Percentiles rank a stretch among this genome's conserved stretches.
phyloP scores from a whole-genome alignment of 2,888 invertebrate species.

The Galeruca laticollis region DNA sequence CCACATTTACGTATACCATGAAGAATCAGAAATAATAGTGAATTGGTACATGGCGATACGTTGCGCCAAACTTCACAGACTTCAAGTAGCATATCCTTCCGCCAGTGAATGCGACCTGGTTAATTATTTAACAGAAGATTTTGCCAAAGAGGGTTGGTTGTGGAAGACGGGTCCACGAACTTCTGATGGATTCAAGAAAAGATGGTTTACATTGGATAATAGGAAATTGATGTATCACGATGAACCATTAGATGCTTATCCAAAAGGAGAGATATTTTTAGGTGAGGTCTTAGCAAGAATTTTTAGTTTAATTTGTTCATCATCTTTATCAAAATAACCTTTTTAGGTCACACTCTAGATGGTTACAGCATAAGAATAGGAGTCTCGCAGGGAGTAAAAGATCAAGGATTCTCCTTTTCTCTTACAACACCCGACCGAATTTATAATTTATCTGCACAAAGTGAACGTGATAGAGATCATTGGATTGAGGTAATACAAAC shows the following conservation, averaged over 20 bases:
- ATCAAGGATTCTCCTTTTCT: slow-evolving; percentile 85
- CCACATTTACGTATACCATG: slow-evolving; percentile 89
- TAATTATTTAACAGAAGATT: slow-evolving; percentile 82
- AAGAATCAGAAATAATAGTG: slow-evolving; percentile 85
- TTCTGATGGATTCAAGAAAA: slow-evolving; percentile 83
- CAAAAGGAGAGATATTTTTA: slow-evolving; percentile 91
- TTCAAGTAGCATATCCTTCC: slow-evolving; percentile 83
- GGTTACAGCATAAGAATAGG: slow-evolving; percentile 82
- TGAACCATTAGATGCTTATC: slow-evolving; percentile 87
- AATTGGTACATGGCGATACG: slow-evolving; percentile 80
- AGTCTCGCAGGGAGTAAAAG: slow-evolving; percentile 76
- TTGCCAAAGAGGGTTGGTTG: slow-evolving; percentile 87
- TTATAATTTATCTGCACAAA: slow-evolving; percentile 81
- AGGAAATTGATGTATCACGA: slow-evolving; percentile 94
- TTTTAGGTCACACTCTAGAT: slow-evolving; percentile 77
- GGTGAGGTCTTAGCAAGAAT: slow-evolving; percentile 66
- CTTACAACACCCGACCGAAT: slow-evolving; percentile 83
- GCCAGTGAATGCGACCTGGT: slow-evolving; percentile 79
- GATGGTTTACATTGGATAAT: slow-evolving; percentile 92
- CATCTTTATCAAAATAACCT: neutral
- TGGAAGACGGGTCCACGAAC: slow-evolving; percentile 89
- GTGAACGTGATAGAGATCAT: slow-evolving; percentile 80
- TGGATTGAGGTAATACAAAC: slow-evolving; percentile 85
- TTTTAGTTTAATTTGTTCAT: neutral
- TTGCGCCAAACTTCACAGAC: slow-evolving; percentile 84